Evolutionary conservation across 1,140 invertebrate species (phyloP).

Genomic region (Calliopsis andreniformis): DNA sequence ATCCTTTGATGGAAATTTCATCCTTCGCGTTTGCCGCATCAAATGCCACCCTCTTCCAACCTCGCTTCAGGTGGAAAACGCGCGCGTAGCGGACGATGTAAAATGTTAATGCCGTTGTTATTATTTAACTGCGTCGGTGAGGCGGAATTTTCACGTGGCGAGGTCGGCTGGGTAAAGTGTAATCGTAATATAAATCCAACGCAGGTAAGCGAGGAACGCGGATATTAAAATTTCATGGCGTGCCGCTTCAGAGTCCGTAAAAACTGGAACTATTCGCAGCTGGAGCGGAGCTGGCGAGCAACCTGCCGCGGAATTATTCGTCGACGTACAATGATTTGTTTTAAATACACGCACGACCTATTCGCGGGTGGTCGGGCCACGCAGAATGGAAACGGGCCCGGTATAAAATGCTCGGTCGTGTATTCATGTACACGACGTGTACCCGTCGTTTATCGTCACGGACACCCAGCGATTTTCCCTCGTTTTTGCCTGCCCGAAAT

Average conservation of each 20-base stretch:
- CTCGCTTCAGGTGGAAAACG: neutral
- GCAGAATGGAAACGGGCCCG: constrained; percentile 25
- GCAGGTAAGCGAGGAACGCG: constrained; percentile 32
- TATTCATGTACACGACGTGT: constrained; percentile 65
- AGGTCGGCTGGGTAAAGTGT: neutral
- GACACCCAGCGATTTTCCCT: constrained; percentile 45
- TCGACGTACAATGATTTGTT: constrained; percentile 55
- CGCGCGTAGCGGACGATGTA: constrained; percentile 3
- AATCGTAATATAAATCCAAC: constrained; percentile 41
- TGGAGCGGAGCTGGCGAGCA: constrained; percentile 15
- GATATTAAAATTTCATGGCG: constrained; percentile 49
- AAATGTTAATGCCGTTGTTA: constrained; percentile 41
- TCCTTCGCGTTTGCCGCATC: constrained; percentile 1
- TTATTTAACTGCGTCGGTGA: constrained; percentile 16
- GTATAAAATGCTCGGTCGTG: constrained; percentile 43
- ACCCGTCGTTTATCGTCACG: constrained; percentile 53
- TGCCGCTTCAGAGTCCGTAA: constrained; percentile 20
- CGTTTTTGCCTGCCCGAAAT: constrained; percentile 51
- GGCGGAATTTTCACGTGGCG: constrained; percentile 20
- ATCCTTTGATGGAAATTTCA: constrained; percentile 50
- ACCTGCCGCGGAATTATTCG: constrained; percentile 39
- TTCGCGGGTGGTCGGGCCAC: neutral
- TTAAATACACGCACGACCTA: constrained; percentile 19
- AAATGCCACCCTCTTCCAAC: neutral
- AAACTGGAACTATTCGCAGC: constrained; percentile 20